phyloP scores from a whole-genome alignment of 2,113 vertebrate species.

The Forbesichthys papilliferus region DNA sequence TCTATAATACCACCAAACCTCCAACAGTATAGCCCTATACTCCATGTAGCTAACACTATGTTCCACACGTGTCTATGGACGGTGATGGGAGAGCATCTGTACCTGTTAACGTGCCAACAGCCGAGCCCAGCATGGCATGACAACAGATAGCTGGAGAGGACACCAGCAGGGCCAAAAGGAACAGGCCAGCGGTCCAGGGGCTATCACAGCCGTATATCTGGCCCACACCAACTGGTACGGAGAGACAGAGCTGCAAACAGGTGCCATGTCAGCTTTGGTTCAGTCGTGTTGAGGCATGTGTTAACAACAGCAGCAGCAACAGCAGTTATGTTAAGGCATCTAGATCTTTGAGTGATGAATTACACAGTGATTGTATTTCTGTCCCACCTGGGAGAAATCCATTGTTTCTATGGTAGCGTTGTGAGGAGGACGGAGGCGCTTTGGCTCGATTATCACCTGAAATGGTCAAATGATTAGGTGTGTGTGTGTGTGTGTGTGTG shows the following conservation, averaged over 20 bases:
- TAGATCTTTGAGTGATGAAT: not conserved
- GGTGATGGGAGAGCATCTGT: constrained; percentile 36
- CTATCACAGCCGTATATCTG: constrained; percentile 84
- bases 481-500: not conserved
- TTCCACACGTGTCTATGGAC: constrained; percentile 23
- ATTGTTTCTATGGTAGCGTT: constrained; percentile 71
- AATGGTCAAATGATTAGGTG: constrained; percentile 6
- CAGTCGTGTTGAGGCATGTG: not conserved
- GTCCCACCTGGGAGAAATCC: constrained; percentile 70
- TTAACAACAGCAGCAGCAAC: not conserved
- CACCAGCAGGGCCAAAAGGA: constrained; percentile 81
- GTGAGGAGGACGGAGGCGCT: constrained; percentile 18
- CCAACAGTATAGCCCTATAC: not conserved
- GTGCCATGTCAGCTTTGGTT: not conserved
- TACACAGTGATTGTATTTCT: not conserved
- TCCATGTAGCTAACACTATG: not conserved
- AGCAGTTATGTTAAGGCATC: not conserved
- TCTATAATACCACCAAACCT: constrained; percentile 11
- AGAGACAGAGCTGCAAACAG: constrained; percentile 72
- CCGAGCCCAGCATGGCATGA: constrained; percentile 79
- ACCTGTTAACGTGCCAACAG: constrained; percentile 79
- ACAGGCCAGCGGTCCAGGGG: constrained; percentile 81
- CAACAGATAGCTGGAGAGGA: constrained; percentile 80
- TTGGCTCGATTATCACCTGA: constrained; percentile 54
- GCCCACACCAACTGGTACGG: constrained; percentile 78